Evolutionary conservation across 2,113 vertebrate genomes (phyloP), one percentile per base, ranked within the genome.

Genomic region (Spea multiplicata): DNA sequence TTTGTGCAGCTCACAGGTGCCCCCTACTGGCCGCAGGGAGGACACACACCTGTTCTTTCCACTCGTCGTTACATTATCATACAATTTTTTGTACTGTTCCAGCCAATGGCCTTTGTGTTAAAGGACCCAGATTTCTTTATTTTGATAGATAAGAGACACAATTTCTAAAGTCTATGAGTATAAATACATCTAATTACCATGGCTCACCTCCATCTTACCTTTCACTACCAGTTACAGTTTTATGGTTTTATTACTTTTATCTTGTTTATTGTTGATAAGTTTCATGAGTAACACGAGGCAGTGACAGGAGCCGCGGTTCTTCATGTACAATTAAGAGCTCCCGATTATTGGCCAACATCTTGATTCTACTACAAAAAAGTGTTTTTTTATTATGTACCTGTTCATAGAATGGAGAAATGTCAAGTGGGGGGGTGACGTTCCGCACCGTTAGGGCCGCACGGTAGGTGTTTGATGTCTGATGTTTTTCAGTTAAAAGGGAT

Each of bases 191-290:
- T 64, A 78, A 87, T 81, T 81, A 78, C 46, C 3, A 30, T 61
- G 48, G 14, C 83, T 89, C 90, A 88, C 88, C 90, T 86, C n/a
- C 70, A 8, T 68, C 55, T 76, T 65, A 65, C 85, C 86, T 88
- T 84, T 87, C 88, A 75, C 86, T 77, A 86, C 87, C 89, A 84
- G 89, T 88, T 83, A 84, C 90, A 76, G 84, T 81, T 87, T 87
- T 85, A 88, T 86, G 84, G 70, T 55, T 84, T 90, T 89, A 87
- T 66, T 48, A 61, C 70, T 1, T 48, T 79, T 85, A 74, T 81
- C 81, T 78, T 57, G 80, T 86, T 88, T 86, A 84, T 86, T 82
- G 78, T 77, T 76, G 85, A 81, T 84, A 86, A 81, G 10, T 6
- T 57, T 69, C 75, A 72, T 86, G 82, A 69, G 71, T 85, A 79